Conservation (phyloP, 2,797 vertebrate genomes). For the Buceros bicornis region DNA sequence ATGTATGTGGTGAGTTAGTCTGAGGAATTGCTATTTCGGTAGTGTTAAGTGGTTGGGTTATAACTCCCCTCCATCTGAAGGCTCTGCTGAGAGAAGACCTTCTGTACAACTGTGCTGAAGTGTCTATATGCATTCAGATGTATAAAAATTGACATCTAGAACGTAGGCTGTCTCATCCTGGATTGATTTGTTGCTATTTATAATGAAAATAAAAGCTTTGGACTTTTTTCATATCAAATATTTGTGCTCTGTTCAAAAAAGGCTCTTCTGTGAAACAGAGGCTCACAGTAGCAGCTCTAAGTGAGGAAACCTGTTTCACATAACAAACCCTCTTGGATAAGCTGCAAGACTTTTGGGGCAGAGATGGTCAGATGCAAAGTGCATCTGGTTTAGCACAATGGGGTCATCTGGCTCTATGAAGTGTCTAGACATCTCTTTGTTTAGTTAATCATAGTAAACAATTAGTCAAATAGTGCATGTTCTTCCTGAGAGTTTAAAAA, state of each 20-base stretch:
- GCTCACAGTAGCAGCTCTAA: not conserved
- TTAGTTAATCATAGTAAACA: not conserved
- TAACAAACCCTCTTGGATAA: not conserved
- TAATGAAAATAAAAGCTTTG: not conserved
- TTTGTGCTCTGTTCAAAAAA: not conserved
- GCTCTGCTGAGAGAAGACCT: not conserved
- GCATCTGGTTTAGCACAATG: not conserved
- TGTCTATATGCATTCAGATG: not conserved
- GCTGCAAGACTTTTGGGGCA: not conserved
- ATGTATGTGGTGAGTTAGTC: not conserved
- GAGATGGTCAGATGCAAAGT: not conserved
- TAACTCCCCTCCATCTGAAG: not conserved
- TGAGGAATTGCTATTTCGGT: not conserved
- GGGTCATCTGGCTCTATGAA: not conserved
- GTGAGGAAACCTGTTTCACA: not conserved
- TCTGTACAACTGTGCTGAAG: not conserved
- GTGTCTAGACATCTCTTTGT: not conserved
- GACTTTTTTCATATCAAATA: not conserved
- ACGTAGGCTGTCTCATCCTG: not conserved
- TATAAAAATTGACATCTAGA: not conserved
- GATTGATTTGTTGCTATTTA: not conserved
- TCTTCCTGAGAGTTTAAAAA: not conserved
- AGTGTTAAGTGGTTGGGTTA: not conserved
- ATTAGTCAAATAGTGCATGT: not conserved
- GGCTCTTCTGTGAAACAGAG: not conserved